Evolutionary conservation across 2,888 invertebrate species (phyloP).

Genomic region (Zeuzera pyrina): DNA sequence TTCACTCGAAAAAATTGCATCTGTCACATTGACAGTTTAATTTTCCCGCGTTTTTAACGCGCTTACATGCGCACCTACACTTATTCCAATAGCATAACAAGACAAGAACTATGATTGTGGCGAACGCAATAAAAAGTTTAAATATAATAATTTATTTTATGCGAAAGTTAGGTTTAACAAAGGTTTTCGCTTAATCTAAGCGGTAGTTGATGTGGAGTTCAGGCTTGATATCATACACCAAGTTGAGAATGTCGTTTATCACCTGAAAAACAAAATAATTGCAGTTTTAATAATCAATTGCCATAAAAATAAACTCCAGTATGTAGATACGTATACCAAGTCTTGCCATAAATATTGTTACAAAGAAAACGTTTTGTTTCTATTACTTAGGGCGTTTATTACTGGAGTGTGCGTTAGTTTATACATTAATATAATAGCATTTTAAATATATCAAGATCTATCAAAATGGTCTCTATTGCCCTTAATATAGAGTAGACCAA

Average conservation of each 20-base stretch:
- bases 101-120: conserved; percentile 34
- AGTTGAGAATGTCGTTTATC: conserved; percentile 83
- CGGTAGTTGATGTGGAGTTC: conserved; percentile 93
- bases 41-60: not conserved
- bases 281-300: no score
- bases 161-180: conserved; percentile 10
- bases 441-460: no score
- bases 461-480: no score
- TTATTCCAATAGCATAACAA: conserved; percentile 24
- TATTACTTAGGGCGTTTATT: no score
- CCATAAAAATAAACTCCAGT: no score
- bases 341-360: no score
- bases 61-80: conserved; percentile 9
- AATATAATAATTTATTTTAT: conserved; percentile 9
- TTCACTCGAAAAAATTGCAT: conserved; percentile 25
- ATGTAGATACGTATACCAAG: no score
- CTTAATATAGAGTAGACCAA: no score
- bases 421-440: no score
- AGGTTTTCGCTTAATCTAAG: conserved; percentile 17
- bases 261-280: conserved; percentile 72
- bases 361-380: no score
- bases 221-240: conserved; percentile 94
- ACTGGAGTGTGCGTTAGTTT: no score
- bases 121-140: conserved; percentile 7
- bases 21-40: conserved; percentile 13